Evolutionary conservation across 2,888 invertebrate species (phyloP).

Genomic region (Aporophyla nigra): DNA sequence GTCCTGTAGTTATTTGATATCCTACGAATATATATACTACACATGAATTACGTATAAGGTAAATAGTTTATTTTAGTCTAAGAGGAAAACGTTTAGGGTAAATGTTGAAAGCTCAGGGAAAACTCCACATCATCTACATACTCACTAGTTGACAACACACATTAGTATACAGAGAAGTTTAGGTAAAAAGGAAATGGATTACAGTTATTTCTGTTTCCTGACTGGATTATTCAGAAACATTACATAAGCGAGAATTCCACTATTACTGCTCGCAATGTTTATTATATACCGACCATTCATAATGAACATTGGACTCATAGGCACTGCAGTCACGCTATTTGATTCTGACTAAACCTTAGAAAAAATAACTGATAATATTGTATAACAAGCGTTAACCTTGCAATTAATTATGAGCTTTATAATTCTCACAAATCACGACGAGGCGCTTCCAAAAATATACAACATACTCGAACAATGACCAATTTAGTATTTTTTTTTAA

Average conservation of each 20-base stretch:
- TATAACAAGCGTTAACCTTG: constrained; percentile 21
- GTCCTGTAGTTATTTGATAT: background rate
- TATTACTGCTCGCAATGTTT: background rate
- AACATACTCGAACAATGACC: constrained; percentile 13
- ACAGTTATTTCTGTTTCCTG: background rate
- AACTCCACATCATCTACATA: background rate
- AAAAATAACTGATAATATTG: constrained; percentile 7
- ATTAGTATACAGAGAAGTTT: background rate
- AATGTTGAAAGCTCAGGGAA: constrained; percentile 15
- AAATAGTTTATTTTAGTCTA: background rate
- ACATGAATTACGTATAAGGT: background rate
- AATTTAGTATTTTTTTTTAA: background rate
- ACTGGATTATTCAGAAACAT: constrained; percentile 4
- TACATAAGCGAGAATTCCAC: background rate
- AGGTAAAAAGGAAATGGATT: background rate
- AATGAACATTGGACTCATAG: constrained; percentile 14
- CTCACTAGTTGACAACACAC: background rate
- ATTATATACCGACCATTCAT: constrained; percentile 10
- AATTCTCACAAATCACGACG: background rate
- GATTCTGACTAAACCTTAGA: background rate
- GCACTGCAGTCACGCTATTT: constrained; percentile 12
- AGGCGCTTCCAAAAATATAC: constrained; percentile 3
- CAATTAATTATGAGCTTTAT: constrained; percentile 4
- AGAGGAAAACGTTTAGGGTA: constrained; percentile 29
- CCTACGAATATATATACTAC: background rate